Percentiles rank a stretch among this genome's conserved stretches.
phyloP scores from a whole-genome alignment of 2,888 invertebrate genomes.

The Harpalus rubripes region DNA sequence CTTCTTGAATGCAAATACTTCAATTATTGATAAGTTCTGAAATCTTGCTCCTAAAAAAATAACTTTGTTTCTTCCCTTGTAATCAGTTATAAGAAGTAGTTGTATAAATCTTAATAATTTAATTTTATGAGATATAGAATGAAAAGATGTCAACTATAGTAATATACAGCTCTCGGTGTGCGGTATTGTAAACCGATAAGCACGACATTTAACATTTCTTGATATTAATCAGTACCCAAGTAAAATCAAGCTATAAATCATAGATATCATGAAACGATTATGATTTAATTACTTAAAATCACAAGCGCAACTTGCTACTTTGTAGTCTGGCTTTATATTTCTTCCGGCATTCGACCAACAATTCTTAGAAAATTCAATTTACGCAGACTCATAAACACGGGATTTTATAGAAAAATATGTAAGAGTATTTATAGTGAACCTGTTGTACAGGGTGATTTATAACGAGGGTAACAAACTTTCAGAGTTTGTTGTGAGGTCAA shows the following conservation, averaged over 20 bases:
- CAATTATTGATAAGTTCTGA: too few species aligned
- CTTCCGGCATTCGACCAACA: not conserved
- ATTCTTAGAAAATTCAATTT: too few species aligned
- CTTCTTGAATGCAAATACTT: too few species aligned
- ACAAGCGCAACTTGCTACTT: not conserved
- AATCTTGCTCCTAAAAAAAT: too few species aligned
- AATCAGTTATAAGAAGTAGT: too few species aligned
- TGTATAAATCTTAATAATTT: not conserved
- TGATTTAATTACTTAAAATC: slow-evolving; percentile 3
- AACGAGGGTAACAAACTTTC: too few species aligned
- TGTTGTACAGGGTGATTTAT: too few species aligned
- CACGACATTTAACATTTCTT: slow-evolving; percentile 1
- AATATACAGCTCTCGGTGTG: slow-evolving; percentile 1
- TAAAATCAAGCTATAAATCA: not conserved
- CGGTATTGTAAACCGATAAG: not conserved
- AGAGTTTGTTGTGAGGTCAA: too few species aligned
- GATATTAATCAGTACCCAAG: slow-evolving; percentile 4
- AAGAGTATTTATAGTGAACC: too few species aligned
- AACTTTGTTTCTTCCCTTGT: too few species aligned
- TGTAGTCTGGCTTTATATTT: not conserved
- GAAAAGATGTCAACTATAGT: not conserved
- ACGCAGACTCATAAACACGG: too few species aligned
- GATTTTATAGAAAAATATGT: too few species aligned
- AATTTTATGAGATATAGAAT: not conserved
- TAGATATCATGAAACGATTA: slow-evolving; percentile 3